phyloP scores from a whole-genome alignment of 2,113 vertebrate genomes.

The Paradoxurus hermaphroditus region DNA sequence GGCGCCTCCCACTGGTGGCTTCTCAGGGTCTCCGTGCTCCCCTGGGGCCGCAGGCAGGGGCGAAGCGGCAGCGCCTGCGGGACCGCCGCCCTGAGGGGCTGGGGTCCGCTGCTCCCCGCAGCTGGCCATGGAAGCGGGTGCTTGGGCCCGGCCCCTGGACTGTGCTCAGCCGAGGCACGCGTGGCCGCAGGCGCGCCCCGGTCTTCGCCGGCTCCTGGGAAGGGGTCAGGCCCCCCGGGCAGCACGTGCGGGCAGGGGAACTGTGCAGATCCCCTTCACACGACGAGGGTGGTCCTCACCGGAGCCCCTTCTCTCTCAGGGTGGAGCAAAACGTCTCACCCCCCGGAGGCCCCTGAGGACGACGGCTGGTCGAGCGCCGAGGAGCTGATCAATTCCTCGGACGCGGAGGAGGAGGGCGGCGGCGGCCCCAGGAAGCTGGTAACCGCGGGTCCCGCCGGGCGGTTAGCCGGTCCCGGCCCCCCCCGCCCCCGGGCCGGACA shows the following conservation, averaged over 20 bases:
- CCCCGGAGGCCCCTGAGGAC: slow-evolving; percentile 92
- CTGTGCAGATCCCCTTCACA: neutral
- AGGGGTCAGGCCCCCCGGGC: no score
- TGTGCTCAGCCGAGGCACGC: neutral
- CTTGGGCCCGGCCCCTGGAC: neutral
- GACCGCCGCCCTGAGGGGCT: neutral
- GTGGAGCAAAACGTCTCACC: slow-evolving; percentile 91
- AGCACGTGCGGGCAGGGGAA: neutral
- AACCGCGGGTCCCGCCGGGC: neutral
- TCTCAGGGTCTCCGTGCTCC: neutral
- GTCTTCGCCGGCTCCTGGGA: no score
- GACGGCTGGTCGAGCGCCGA: slow-evolving; percentile 95
- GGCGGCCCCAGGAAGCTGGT: slow-evolving; percentile 89
- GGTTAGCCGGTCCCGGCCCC: rapidly evolving
- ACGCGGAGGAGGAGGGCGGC: slow-evolving; percentile 90
- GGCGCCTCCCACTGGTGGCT: neutral
- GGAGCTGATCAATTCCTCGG: slow-evolving; percentile 93
- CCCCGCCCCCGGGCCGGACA: neutral
- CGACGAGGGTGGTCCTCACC: neutral
- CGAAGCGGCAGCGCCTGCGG: neutral
- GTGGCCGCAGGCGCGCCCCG: neutral
- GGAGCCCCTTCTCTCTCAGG: slow-evolving; percentile 81
- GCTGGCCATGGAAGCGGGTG: neutral
- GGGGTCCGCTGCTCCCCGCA: neutral
- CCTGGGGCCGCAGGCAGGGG: neutral